Percentiles rank a stretch among this genome's conserved stretches.
Conservation (phyloP, 2,797 vertebrate genomes). For the Coranthus polyacanthus region DNA sequence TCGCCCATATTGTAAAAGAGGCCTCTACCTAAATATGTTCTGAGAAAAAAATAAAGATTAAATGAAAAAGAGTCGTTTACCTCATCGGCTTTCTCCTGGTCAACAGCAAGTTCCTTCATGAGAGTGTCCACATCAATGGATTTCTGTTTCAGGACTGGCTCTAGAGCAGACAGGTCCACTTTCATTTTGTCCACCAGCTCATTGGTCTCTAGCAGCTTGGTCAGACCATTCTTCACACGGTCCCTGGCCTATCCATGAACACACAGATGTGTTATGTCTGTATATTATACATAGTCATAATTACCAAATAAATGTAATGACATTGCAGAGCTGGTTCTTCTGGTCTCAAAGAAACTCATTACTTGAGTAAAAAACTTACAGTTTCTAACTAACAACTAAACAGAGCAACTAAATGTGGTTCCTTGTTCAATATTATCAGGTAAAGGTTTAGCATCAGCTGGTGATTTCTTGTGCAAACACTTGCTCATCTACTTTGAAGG, state of each 20-base stretch:
- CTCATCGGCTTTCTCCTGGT: slow-evolving; percentile 89
- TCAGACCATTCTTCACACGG: slow-evolving; percentile 89
- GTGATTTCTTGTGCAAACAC: too few species aligned
- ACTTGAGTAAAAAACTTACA: too few species aligned
- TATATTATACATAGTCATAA: slow-evolving; percentile 38
- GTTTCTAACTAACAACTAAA: too few species aligned
- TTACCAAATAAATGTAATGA: slow-evolving; percentile 2
- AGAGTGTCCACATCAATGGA: slow-evolving; percentile 86
- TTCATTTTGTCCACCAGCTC: slow-evolving; percentile 90
- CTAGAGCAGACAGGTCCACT: slow-evolving; percentile 88
- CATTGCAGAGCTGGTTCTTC: too few species aligned
- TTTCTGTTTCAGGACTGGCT: slow-evolving; percentile 88
- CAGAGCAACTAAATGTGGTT: too few species aligned
- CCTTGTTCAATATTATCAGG: too few species aligned
- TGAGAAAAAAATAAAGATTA: background rate
- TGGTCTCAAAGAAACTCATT: too few species aligned
- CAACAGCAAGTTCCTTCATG: slow-evolving; percentile 87
- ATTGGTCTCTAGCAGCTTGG: slow-evolving; percentile 89
- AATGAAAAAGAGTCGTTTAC: slow-evolving; percentile 51
- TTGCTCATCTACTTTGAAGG: background rate
- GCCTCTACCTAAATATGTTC: too few species aligned
- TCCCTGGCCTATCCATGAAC: slow-evolving; percentile 82
- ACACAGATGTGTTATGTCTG: background rate
- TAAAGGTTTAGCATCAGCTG: too few species aligned
- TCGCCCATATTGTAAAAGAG: too few species aligned